Base-by-base conservation (phyloP, 2,797 vertebrate genomes). In the Melanotaenia pygmaea region DNA sequence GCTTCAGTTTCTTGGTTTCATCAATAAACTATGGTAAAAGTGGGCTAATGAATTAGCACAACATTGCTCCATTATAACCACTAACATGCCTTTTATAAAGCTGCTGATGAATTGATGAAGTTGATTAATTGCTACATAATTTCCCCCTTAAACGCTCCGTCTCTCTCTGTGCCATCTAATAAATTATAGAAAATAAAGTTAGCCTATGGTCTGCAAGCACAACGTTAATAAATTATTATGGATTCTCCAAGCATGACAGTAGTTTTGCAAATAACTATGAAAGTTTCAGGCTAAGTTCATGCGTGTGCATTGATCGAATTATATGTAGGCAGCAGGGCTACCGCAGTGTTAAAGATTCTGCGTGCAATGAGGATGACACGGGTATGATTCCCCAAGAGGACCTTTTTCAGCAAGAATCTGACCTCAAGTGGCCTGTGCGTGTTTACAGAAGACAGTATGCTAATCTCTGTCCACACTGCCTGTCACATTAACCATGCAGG, bases 41-140 rank as follows among this genome's bases (percentile, higher is more conserved):
- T 47, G 26, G 43, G 57, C 56, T 64, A 58, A 81, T 78, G 74
- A 84, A 83, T 85, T 74, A 40, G 53, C 47, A 51, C 64, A 60
- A 67, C 51, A 32, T 38, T 12, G 57, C 45, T 20, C 66, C n/a
- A 70, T 82, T 77, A 86, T 71, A 85, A 78, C 57, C 67, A 79
- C 69, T 81, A 74, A 77, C 56, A 28, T 50, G 73, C 59, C 51
- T 80, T 86, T 76, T 77, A 73, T 78, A 80, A 81, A 78, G 70
- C 74, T 70, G 64, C 60, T 72, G 82, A 86, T 85, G 83, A 81
- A 61, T 62, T 80, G 77, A 86, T 89, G 83, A 87, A 80, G 74
- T 80, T 87, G 83, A 90, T 88, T 85, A 88, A 89, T 85, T 81
- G 77, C 78, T 77, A 53, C 67, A 63, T 63, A 76, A 70, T 72